Percentiles rank a stretch among this genome's conserved stretches.
Conservation (phyloP, 2,797 vertebrate species). For the Danio jaintianensis region DNA sequence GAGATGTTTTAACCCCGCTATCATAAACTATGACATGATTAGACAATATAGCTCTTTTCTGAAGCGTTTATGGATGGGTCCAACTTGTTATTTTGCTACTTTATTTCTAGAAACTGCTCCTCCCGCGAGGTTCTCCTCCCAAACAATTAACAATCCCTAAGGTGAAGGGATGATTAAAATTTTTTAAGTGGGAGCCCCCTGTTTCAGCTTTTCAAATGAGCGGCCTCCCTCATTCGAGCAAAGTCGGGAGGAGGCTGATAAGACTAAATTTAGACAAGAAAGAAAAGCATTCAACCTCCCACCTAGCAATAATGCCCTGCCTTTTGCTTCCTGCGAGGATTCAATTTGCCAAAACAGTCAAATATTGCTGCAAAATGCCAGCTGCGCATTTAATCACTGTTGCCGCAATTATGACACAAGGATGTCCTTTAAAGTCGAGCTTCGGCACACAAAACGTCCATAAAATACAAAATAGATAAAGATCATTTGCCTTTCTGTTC, state of each 20-base stretch:
- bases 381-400: slow-evolving; percentile 54
- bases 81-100: slow-evolving; percentile 24
- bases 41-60: slow-evolving; percentile 1
- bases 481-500: background rate
- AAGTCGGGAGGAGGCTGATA: background rate
- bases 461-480: slow-evolving; percentile 32
- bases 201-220: slow-evolving; percentile 36
- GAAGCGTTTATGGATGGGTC: slow-evolving; percentile 24
- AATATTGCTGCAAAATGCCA: slow-evolving; percentile 57
- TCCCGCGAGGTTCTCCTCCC: slow-evolving; percentile 7
- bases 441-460: slow-evolving; percentile 5
- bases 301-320: slow-evolving; percentile 50
- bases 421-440: slow-evolving; percentile 16
- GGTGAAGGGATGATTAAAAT: slow-evolving; percentile 33
- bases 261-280: slow-evolving; percentile 16
- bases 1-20: slow-evolving; percentile 15
- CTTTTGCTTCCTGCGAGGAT: slow-evolving; percentile 48
- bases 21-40: slow-evolving; percentile 32
- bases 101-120: slow-evolving; percentile 1
- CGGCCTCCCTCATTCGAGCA: slow-evolving; percentile 12
- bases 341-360: slow-evolving; percentile 64
- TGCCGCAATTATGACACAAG: slow-evolving; percentile 34
- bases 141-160: slow-evolving; percentile 37
- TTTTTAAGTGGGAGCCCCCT: background rate
- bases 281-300: slow-evolving; percentile 48